Evolutionary conservation across 2,113 vertebrate species (phyloP).

Genomic region (Esox niger): DNA sequence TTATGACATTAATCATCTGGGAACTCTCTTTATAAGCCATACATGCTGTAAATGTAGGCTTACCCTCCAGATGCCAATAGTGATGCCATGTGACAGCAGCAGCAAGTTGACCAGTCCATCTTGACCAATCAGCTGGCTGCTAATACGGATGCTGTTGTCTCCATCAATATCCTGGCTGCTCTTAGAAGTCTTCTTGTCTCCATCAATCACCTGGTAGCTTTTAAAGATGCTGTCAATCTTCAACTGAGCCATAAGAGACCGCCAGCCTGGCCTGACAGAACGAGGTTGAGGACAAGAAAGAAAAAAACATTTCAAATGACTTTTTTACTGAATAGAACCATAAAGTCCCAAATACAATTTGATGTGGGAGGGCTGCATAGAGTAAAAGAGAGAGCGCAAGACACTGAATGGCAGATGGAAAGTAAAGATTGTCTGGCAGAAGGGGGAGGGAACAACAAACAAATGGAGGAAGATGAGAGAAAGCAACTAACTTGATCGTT

Average conservation of each 20-base stretch:
- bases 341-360: not conserved
- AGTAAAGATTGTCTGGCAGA: not conserved
- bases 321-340: not conserved
- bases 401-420: not conserved
- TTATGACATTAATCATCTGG: no score
- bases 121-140: conserved; percentile 60
- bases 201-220: conserved; percentile 59
- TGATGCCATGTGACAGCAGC: conserved; percentile 69
- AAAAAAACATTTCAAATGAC: not conserved
- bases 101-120: conserved; percentile 75
- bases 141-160: conserved; percentile 50
- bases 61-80: conserved; percentile 86
- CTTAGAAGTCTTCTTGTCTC: conserved; percentile 65
- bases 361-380: not conserved
- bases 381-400: conserved; percentile 11
- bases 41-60: no score
- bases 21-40: no score
- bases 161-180: no score
- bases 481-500: conserved; percentile 52
- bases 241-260: conserved; percentile 77
- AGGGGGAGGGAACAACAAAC: not conserved
- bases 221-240: conserved; percentile 57
- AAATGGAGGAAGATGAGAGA: not conserved
- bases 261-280: conserved; percentile 67
- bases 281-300: conserved; percentile 3